These are phyloP conservation scores for Brienomyrus brachyistius DNA, from an alignment of 2,113 vertebrate genomes.

Conservation along the genomic window DNA sequence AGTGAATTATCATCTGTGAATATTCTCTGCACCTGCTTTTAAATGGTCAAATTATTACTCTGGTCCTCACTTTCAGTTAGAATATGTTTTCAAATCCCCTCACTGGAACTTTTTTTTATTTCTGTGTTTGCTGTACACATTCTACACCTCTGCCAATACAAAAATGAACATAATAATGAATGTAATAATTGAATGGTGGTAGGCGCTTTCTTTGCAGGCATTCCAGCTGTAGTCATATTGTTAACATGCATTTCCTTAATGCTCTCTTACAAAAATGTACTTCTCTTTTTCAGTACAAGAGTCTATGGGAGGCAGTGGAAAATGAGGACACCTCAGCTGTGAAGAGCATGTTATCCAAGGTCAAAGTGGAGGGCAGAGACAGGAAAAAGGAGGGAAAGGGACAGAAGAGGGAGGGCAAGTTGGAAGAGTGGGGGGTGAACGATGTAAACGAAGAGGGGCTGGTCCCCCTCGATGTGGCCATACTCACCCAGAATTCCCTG, in stretches of 20 bases:
- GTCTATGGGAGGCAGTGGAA: conserved; percentile 63
- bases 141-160: not conserved
- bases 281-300: conserved; percentile 50
- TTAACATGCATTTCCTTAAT: not conserved
- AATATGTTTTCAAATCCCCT: not conserved
- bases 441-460: conserved; percentile 57
- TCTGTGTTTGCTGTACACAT: not conserved
- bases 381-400: conserved; percentile 39
- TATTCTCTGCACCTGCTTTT: not conserved
- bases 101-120: not conserved
- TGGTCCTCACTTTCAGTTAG: not conserved
- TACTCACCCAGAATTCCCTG: conserved; percentile 60
- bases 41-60: not conserved
- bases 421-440: conserved; percentile 55
- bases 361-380: conserved; percentile 22
- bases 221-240: not conserved
- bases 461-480: conserved; percentile 61
- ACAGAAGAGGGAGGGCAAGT: conserved; percentile 47
- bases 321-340: conserved; percentile 62
- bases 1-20: not conserved
- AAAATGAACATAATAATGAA: not conserved
- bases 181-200: not conserved
- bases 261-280: not conserved
- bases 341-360: conserved; percentile 54
- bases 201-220: not conserved